These are phyloP conservation scores for Fragum sueziense DNA, from an alignment of 2,888 invertebrate genomes.

Conservation along the genomic window DNA sequence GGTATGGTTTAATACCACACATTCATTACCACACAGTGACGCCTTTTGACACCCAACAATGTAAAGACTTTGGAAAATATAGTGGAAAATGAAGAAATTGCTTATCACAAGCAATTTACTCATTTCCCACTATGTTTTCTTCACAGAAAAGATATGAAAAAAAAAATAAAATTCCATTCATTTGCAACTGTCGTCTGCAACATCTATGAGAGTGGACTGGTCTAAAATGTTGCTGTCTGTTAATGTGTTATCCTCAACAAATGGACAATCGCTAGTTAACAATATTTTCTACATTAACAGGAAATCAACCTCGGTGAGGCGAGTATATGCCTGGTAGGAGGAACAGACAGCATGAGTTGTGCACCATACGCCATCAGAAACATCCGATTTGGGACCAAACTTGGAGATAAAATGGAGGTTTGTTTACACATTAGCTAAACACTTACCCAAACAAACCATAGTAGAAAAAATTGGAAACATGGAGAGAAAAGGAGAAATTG, in stretches of 20 bases:
- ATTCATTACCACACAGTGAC: too few relatives aligned
- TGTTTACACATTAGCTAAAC: not conserved
- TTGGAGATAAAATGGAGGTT: conserved; percentile 87
- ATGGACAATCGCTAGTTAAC: too few relatives aligned
- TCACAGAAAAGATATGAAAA: too few relatives aligned
- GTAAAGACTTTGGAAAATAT: not conserved
- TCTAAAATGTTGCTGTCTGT: too few relatives aligned
- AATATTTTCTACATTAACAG: conserved; percentile 82
- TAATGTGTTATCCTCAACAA: too few relatives aligned
- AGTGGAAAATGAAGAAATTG: conserved; percentile 9
- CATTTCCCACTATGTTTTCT: too few relatives aligned
- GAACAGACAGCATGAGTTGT: conserved; percentile 97
- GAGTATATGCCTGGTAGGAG: conserved; percentile 94
- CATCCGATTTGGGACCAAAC: conserved; percentile 92
- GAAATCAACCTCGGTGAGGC: conserved; percentile 94
- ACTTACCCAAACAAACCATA: not conserved
- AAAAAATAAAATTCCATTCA: too few relatives aligned
- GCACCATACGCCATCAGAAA: conserved; percentile 91
- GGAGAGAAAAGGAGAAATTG: not conserved
- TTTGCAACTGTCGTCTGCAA: too few relatives aligned
- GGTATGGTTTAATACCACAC: too few relatives aligned
- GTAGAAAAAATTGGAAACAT: not conserved
- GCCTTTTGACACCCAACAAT: not conserved
- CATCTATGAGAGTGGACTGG: too few relatives aligned
- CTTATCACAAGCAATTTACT: too few relatives aligned